These are phyloP conservation scores for Apamea sordens DNA, from an alignment of 2,888 invertebrate species.

Conservation along the genomic window DNA sequence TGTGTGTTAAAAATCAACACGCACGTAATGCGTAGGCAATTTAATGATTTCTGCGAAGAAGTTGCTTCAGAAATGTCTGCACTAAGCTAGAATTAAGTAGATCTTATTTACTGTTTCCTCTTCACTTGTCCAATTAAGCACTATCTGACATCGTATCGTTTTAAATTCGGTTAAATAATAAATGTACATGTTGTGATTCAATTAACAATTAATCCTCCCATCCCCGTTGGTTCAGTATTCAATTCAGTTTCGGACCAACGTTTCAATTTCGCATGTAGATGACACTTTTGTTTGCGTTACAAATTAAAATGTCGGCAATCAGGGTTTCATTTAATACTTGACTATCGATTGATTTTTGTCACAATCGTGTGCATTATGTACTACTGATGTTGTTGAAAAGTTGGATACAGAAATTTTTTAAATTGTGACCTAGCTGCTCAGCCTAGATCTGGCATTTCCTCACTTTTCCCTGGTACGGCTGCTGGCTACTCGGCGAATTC, in stretches of 20 bases:
- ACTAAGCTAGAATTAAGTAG: neutral
- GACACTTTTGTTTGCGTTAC: conserved; percentile 81
- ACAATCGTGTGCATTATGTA: conserved; percentile 8
- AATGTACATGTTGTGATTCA: conserved; percentile 82
- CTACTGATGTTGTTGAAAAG: neutral
- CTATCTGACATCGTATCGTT: conserved; percentile 74
- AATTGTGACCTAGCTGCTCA: neutral
- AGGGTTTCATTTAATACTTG: conserved; percentile 75
- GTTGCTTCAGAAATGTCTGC: conserved; percentile 40
- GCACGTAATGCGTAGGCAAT: conserved; percentile 36
- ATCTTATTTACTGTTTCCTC: conserved; percentile 68
- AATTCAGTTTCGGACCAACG: conserved; percentile 80
- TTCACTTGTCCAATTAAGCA: conserved; percentile 74
- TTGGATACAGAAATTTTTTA: conserved; percentile 4
- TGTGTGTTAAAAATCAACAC: neutral
- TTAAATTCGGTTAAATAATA: conserved; percentile 81
- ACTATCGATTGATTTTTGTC: conserved; percentile 61
- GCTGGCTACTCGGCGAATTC: neutral
- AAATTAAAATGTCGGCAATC: conserved; percentile 82
- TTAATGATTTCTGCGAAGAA: conserved; percentile 26
- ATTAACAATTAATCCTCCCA: conserved; percentile 86
- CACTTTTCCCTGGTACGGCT: neutral
- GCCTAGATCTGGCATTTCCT: neutral
- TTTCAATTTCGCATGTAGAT: conserved; percentile 83
- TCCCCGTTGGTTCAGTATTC: conserved; percentile 78